phyloP scores from a whole-genome alignment of 2,888 invertebrate species.

The Epistrophella euchroma region DNA sequence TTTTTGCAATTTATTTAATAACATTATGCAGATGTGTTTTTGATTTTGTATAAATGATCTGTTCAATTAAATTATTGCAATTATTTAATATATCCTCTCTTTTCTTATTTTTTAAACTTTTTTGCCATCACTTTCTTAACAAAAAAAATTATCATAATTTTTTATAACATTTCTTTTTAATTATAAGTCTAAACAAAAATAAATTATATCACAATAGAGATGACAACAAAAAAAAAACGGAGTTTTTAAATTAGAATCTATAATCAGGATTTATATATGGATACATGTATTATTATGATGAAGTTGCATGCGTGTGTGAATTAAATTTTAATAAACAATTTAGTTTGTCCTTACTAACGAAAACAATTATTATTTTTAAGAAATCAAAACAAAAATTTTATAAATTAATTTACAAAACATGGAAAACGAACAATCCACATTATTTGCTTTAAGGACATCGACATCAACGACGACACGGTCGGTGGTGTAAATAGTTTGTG shows the following conservation, averaged over 20 bases:
- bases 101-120: slow-evolving; percentile 5
- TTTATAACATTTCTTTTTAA: slow-evolving; percentile 23
- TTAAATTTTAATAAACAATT: slow-evolving; percentile 1
- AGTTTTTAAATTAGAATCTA: slow-evolving; percentile 54
- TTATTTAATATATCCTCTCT: slow-evolving; percentile 12
- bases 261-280: slow-evolving; percentile 43
- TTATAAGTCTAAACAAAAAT: slow-evolving; percentile 78
- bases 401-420: slow-evolving; percentile 16
- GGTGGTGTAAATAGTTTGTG: slow-evolving; percentile 28
- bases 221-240: slow-evolving; percentile 79
- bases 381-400: slow-evolving; percentile 29
- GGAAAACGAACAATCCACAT: slow-evolving; percentile 18
- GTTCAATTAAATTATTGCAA: slow-evolving; percentile 10
- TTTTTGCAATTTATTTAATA: neutral
- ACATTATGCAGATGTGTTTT: neutral
- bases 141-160: slow-evolving; percentile 29
- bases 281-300: neutral
- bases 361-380: neutral
- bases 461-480: slow-evolving; percentile 17
- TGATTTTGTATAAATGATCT: slow-evolving; percentile 9
- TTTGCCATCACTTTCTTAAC: slow-evolving; percentile 42
- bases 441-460: slow-evolving; percentile 10
- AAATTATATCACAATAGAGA: slow-evolving; percentile 83
- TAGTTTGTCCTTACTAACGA: slow-evolving; percentile 2
- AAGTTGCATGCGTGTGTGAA: slow-evolving; percentile 49